Percentiles rank a stretch among this genome's conserved stretches.
Evolutionary conservation across 2,888 invertebrate species (phyloP).

Genomic region (Polia nebulosa): DNA sequence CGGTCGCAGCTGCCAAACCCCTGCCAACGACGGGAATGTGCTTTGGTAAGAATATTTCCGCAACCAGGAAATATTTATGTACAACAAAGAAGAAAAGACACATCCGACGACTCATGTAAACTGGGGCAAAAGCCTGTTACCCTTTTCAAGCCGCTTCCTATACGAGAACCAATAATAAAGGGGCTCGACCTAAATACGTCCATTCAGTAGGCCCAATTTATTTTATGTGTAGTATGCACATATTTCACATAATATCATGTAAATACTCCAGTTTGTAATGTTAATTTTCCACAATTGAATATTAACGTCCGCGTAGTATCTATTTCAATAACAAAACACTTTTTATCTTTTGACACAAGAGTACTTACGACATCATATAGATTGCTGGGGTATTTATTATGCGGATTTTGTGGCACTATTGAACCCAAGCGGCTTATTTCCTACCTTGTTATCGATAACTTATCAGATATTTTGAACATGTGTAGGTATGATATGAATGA

Average conservation of each 20-base stretch:
- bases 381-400: constrained; percentile 17
- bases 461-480: constrained; percentile 21
- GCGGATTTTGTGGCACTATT: constrained; percentile 20
- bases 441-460: constrained; percentile 24
- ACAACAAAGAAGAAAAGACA: background rate
- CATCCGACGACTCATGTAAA: background rate
- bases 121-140: background rate
- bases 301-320: constrained; percentile 3
- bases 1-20: constrained; percentile 78
- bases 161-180: background rate
- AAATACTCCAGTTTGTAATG: constrained; percentile 9
- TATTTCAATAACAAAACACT: constrained; percentile 36
- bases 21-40: constrained; percentile 84
- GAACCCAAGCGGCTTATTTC: constrained; percentile 38
- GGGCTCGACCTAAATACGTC: constrained; percentile 14
- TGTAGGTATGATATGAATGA: constrained; percentile 11
- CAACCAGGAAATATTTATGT: background rate
- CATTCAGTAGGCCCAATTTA: background rate
- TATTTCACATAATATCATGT: constrained; percentile 21
- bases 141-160: constrained; percentile 20
- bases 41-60: constrained; percentile 77
- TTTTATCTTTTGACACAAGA: constrained; percentile 10
- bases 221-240: constrained; percentile 22
- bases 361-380: background rate
- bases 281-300: constrained; percentile 3